Base-by-base conservation (phyloP, 2,888 invertebrate species). In the Andrena bicolor region DNA sequence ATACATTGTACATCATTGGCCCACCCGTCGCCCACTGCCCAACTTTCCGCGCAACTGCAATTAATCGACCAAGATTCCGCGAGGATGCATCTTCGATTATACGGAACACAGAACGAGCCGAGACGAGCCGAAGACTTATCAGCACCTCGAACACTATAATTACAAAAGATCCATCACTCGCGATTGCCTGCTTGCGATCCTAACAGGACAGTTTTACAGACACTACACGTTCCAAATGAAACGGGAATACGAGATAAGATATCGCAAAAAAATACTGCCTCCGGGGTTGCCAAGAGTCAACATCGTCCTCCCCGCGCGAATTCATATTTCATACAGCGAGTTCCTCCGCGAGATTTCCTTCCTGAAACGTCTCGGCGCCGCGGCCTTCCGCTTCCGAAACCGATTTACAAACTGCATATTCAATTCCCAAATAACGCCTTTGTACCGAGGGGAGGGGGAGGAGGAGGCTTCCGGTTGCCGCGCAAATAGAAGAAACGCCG, bases 381-480 rank as follows among this genome's bases (percentile, higher is more conserved):
- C 76, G 30, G 26, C 30, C 49, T 64, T 26, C 58, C 49, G 26
- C 8, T 73, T 60, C 70, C 76, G 41, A 74, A 72, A 80, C 82
- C 80, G 83, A 78, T 71, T 85, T 81, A 81, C 83, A 85, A 78
- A 81, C 86, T 81, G 70, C 85, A 80, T 80, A 85, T 85, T 83
- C 81, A 85, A 85, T 86, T 81, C 76, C 64, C 72, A 69, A 69
- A 79, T 75, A 84, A 85, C 72, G 74, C 74, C 51, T 56, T 74
- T 66, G 73, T 48, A 53, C 64, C 28, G 41, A 1, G 0, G 2
- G 20, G 20, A 35, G 20, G 20, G 56, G 23, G 8, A 5, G 23
- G 16, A 23, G 58, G 20, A 35, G 48, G 30, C 69, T 76, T 70
- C 53, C 49, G 7, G 69, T 48, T 61, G 26, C 53, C 10, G 28